phyloP scores from a whole-genome alignment of 2,888 invertebrate species.

The Agriopis aurantiaria region DNA sequence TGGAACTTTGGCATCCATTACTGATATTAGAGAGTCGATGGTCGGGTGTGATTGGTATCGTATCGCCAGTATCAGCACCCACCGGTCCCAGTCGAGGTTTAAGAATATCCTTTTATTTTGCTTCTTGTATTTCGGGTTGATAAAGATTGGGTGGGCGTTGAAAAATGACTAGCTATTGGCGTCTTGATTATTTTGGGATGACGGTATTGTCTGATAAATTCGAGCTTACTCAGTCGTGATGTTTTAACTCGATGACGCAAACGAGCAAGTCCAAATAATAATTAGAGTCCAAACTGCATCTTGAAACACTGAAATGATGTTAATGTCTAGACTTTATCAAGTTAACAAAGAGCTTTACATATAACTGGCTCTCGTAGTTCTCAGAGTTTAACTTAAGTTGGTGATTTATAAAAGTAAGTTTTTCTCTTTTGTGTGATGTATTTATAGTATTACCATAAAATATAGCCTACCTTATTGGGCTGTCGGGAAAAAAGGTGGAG shows the following conservation, averaged over 20 bases:
- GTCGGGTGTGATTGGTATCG: conserved; percentile 44
- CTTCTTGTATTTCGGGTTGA: conserved; percentile 30
- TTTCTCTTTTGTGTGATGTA: no score
- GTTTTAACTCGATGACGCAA: not conserved
- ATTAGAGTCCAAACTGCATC: no score
- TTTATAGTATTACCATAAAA: no score
- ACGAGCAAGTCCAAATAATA: not conserved
- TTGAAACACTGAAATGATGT: no score
- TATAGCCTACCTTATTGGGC: no score
- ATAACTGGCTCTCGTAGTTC: no score
- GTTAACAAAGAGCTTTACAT: no score
- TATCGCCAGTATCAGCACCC: conserved; percentile 39
- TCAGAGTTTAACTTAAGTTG: no score
- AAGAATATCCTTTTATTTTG: conserved; percentile 34
- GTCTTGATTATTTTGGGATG: conserved; percentile 21
- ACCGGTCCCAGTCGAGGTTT: conserved; percentile 21
- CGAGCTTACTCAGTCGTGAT: not conserved
- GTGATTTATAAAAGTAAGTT: no score
- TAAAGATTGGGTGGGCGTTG: conserved; percentile 38
- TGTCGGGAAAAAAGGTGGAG: no score
- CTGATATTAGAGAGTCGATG: conserved; percentile 75
- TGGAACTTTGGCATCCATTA: conserved; percentile 78
- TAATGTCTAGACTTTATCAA: no score
- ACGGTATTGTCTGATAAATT: conserved; percentile 9
- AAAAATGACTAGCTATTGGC: conserved; percentile 31